Conservation (phyloP, 1,140 invertebrate genomes). For the Drosophila sulfurigaster region DNA sequence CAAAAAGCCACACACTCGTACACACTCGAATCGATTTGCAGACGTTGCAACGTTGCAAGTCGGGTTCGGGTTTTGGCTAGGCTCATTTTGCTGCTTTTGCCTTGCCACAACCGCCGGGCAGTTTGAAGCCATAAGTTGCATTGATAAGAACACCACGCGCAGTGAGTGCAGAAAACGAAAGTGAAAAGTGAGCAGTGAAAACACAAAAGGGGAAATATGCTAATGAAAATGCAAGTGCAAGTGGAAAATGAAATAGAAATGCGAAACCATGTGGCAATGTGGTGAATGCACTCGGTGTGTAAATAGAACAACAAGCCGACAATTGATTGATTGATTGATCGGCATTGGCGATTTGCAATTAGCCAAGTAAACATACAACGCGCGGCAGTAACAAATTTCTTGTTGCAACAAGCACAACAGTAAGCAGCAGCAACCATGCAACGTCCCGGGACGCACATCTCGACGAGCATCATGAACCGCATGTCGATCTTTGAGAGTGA, state of each 20-base stretch:
- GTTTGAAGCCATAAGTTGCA: conserved; percentile 72
- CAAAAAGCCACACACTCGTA: conserved; percentile 41
- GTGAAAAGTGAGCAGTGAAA: conserved; percentile 7
- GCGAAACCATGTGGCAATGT: background rate
- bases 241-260: background rate
- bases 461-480: conserved; percentile 76
- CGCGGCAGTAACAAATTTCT: conserved; percentile 4
- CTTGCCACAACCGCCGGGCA: conserved; percentile 50
- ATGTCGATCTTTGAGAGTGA: conserved; percentile 82
- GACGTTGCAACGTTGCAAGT: conserved; percentile 24
- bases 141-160: conserved; percentile 70
- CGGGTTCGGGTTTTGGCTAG: background rate
- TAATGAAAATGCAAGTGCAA: conserved; percentile 5
- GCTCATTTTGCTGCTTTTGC: conserved; percentile 5
- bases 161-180: conserved; percentile 36
- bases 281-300: conserved; percentile 17
- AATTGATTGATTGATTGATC: conserved; percentile 10
- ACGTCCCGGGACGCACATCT: conserved; percentile 70
- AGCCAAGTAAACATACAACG: background rate
- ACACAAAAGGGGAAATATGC: background rate
- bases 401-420: background rate
- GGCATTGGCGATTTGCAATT: background rate
- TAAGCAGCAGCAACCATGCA: conserved; percentile 55
- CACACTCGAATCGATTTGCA: conserved; percentile 59
- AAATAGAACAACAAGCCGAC: conserved; percentile 16